Evolutionary conservation across 2,113 vertebrate species (phyloP).

Genomic region (Psettodes erumei): DNA sequence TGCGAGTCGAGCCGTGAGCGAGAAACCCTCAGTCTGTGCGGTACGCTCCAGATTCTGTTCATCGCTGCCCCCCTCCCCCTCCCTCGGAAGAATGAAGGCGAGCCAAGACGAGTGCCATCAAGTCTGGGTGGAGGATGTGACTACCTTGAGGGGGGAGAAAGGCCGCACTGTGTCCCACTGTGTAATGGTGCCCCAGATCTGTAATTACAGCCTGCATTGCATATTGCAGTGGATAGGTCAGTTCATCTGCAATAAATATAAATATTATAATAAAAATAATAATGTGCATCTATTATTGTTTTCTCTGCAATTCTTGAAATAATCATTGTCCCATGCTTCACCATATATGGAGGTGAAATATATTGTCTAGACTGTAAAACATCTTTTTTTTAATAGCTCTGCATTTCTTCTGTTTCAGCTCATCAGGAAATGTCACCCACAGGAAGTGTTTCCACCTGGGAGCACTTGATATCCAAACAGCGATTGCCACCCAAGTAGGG

Average conservation of each 20-base stretch:
- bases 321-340: too few relatives aligned
- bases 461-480: not conserved
- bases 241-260: constrained; percentile 34
- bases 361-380: not conserved
- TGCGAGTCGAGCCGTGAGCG: constrained; percentile 66
- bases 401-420: not conserved
- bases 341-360: not conserved
- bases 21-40: constrained; percentile 40
- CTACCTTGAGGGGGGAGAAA: constrained; percentile 57
- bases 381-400: not conserved
- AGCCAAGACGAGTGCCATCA: constrained; percentile 47
- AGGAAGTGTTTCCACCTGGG: not conserved
- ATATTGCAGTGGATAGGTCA: constrained; percentile 43
- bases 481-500: constrained; percentile 19
- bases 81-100: constrained; percentile 49
- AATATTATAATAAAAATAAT: not conserved
- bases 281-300: constrained; percentile 13
- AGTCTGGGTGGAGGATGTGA: constrained; percentile 45
- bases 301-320: not conserved
- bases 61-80: constrained; percentile 30
- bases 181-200: constrained; percentile 65
- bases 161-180: constrained; percentile 37
- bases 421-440: not conserved
- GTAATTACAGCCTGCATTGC: constrained; percentile 58
- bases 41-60: constrained; percentile 52